A percentile compares a stretch with the other conserved stretches of the same genome.
phyloP scores from a whole-genome alignment of 1,140 invertebrate genomes.

The Apis laboriosa region DNA sequence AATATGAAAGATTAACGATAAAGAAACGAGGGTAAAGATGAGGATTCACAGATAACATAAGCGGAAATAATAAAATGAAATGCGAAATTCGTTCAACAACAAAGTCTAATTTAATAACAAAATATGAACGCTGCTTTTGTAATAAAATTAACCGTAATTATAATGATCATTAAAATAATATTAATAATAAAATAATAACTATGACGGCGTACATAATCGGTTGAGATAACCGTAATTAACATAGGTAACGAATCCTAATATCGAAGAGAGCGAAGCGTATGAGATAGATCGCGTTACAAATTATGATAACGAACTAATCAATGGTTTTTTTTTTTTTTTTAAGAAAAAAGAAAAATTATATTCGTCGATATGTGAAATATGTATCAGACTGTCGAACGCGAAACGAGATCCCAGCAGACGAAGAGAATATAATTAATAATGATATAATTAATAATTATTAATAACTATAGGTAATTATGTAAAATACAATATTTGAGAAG shows the following conservation, averaged over 20 bases:
- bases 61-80: constrained; percentile 31
- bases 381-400: background rate
- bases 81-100: constrained; percentile 30
- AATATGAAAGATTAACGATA: background rate
- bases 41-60: background rate
- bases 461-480: background rate
- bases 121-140: constrained; percentile 41
- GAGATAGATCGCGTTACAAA: constrained; percentile 18
- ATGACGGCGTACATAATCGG: constrained; percentile 13
- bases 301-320: background rate
- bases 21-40: background rate
- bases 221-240: constrained; percentile 8
- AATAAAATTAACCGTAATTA: constrained; percentile 43
- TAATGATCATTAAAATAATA: constrained; percentile 16
- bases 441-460: background rate
- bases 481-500: background rate
- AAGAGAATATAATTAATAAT: background rate
- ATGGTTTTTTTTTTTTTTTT: background rate
- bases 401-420: background rate
- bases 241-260: constrained; percentile 6
- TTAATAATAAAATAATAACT: constrained; percentile 17
- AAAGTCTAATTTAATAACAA: constrained; percentile 56
- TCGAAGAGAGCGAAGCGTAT: constrained; percentile 3
- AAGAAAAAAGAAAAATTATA: background rate
- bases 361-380: background rate